Base-by-base conservation (phyloP, 2,797 vertebrate species). In the Pangasius macronema region DNA sequence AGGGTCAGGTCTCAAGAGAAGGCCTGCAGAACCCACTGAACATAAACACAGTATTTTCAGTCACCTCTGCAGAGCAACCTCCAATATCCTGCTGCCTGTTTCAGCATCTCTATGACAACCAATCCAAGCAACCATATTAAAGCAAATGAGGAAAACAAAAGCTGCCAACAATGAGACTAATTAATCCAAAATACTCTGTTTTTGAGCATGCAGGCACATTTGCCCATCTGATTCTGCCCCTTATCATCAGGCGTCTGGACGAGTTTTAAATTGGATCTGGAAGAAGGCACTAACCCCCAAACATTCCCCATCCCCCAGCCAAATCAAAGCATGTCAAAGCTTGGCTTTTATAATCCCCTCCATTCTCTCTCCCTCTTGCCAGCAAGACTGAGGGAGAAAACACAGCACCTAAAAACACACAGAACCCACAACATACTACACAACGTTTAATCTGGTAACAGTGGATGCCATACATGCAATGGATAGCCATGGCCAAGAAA, bases 81-180 rank as follows among this genome's bases (percentile, higher is more conserved):
- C 85, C 84, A 91, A 88, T 89, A 91, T 90, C 88, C 86, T 61
- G 63, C 83, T 89, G 86, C 79, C 88, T 86, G 63, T 92, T 91
- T 90, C 85, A 85, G 77, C 88, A 90, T 92, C 90, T 91, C 89
- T 86, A 87, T 90, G 89, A 90, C 83, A 89, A 91, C 92, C 89
- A 92, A 86, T 87, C 92, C 88, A 90, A 89, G 90, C 91, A 88
- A 91, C 88, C 91, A 79, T 88, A 94, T 92, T 92, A 92, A 49
- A 87, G 84, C 85, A 85, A 91, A 89, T 87, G 86, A 91, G 86
- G 72, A 89, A 92, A 92, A 93, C 90, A 91, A 90, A 89, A 89
- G 79, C 88, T 90, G 86, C 77, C 61, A 75, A 88, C 88, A 89
- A 89, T 90, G 86, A 91, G 85, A 89, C 87, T 89, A 91, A 91